Conservation (phyloP, 2,797 vertebrate species). For the Sarcoramphus papa region DNA sequence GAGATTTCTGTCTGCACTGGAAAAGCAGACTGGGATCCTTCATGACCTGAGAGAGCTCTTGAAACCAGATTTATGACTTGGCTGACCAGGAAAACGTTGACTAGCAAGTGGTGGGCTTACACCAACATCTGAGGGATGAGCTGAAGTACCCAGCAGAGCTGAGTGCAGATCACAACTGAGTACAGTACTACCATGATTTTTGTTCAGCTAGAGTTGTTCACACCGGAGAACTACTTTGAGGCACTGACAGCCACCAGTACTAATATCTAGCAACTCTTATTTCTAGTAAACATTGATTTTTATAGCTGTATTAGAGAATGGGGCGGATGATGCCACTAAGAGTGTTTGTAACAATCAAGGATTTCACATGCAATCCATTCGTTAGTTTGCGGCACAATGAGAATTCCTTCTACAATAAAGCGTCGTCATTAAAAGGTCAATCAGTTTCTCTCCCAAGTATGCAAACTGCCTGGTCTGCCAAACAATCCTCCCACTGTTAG, state of each 20-base stretch:
- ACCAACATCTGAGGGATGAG: not conserved
- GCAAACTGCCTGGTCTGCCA: not conserved
- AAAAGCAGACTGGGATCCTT: not conserved
- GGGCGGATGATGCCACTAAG: not conserved
- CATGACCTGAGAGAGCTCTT: not conserved
- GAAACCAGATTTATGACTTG: not conserved
- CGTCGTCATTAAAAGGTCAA: not conserved
- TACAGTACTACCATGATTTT: not conserved
- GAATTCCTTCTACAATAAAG: not conserved
- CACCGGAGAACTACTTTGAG: not conserved
- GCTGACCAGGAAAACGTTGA: not conserved
- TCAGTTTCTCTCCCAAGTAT: not conserved
- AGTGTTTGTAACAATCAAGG: not conserved
- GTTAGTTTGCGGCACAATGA: not conserved
- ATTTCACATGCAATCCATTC: not conserved
- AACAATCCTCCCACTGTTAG: not conserved
- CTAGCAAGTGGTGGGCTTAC: not conserved
- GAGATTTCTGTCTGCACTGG: not conserved
- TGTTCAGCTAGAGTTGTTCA: not conserved
- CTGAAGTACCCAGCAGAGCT: not conserved
- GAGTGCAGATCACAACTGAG: not conserved
- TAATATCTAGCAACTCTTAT: not conserved
- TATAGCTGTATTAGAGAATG: not conserved
- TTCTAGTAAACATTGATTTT: not conserved
- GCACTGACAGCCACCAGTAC: not conserved